These are phyloP conservation scores for Nerophis lumbriciformis DNA, from an alignment of 2,113 vertebrate species.

Conservation along the genomic window DNA sequence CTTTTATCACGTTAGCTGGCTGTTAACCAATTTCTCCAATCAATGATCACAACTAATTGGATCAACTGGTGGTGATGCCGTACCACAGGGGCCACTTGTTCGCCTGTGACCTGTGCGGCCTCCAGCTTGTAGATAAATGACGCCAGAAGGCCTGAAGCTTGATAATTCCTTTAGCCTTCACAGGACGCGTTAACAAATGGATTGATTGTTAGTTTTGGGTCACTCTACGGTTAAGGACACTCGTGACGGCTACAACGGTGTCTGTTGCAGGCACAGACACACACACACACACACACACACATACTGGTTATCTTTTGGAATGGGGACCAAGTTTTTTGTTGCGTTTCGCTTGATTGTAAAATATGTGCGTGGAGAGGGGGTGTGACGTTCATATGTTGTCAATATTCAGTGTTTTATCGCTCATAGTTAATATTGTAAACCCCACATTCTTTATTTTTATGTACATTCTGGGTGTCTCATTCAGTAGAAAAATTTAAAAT, in stretches of 20 bases:
- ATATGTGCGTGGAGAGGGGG: too few relatives aligned
- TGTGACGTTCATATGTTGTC: too few relatives aligned
- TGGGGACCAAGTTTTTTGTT: too few relatives aligned
- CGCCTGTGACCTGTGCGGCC: slow-evolving; percentile 33
- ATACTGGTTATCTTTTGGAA: too few relatives aligned
- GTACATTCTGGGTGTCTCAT: too few relatives aligned
- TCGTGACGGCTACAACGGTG: slow-evolving; percentile 36
- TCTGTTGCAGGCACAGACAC: slow-evolving; percentile 11
- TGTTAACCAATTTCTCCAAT: slow-evolving; percentile 27
- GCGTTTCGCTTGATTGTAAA: too few relatives aligned
- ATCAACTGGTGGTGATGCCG: slow-evolving; percentile 39
- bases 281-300: slow-evolving; percentile 12
- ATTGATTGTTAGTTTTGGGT: slow-evolving; percentile 60
- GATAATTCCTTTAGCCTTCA: slow-evolving; percentile 55
- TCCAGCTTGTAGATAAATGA: slow-evolving; percentile 43
- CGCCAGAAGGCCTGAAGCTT: slow-evolving; percentile 37
- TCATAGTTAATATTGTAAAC: too few relatives aligned
- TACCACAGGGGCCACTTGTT: slow-evolving; percentile 47
- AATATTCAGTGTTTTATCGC: too few relatives aligned
- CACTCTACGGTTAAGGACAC: slow-evolving; percentile 39
- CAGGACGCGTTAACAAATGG: slow-evolving; percentile 48
- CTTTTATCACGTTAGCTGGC: slow-evolving; percentile 2
- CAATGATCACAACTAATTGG: slow-evolving; percentile 27
- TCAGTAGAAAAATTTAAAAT: too few relatives aligned
- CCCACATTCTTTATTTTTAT: too few relatives aligned